Evolutionary conservation across 1,140 invertebrate genomes (phyloP).

Genomic region (Apis cerana): DNA sequence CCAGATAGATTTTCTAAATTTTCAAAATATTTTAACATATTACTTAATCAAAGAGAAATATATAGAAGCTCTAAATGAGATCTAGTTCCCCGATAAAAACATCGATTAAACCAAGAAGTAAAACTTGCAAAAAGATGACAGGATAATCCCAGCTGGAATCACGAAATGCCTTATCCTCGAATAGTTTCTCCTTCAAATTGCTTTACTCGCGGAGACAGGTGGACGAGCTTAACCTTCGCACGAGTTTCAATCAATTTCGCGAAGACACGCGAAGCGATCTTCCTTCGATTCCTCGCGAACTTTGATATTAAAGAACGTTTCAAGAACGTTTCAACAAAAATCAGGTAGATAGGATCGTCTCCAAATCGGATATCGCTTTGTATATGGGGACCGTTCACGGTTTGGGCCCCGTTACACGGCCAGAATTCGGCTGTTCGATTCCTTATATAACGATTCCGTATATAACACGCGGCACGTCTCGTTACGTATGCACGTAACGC

Average conservation of each 20-base stretch:
- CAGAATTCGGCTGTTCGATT: constrained; percentile 18
- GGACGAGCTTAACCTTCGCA: neutral
- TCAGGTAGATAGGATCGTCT: neutral
- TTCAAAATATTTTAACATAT: no score
- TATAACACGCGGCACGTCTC: neutral
- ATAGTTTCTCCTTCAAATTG: neutral
- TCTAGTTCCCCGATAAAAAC: no score
- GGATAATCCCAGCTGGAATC: neutral
- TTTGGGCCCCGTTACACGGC: constrained; percentile 16
- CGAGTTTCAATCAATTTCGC: constrained; percentile 4
- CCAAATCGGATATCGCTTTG: neutral
- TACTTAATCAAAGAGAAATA: no score
- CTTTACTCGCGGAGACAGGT: neutral
- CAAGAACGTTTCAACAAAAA: constrained; percentile 8
- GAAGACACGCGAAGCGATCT: neutral
- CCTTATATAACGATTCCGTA: constrained; percentile 16
- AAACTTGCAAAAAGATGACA: no score
- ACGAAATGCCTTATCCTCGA: neutral
- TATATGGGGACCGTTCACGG: neutral
- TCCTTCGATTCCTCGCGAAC: neutral
- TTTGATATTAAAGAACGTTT: constrained; percentile 4
- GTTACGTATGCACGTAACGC: constrained; percentile 30
- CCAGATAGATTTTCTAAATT: no score
- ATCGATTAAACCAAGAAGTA: no score
- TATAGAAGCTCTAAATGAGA: no score